Evolutionary conservation across 2,113 vertebrate genomes (phyloP).

Genomic region (Notechis scutatus): DNA sequence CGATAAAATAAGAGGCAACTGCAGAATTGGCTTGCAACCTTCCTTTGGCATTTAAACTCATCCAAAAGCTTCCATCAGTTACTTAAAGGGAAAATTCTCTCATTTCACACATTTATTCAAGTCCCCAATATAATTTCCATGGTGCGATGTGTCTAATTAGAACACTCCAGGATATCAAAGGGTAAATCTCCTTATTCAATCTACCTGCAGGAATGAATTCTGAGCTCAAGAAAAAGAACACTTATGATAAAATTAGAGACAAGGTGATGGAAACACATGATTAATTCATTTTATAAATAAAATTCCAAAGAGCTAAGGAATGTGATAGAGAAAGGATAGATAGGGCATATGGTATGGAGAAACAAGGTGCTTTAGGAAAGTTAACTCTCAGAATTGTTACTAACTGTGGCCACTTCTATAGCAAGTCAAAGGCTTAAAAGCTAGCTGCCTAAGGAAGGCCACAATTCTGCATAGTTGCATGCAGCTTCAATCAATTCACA

Average conservation of each 20-base stretch:
- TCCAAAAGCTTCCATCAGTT: not conserved
- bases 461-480: not conserved
- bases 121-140: not conserved
- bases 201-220: conserved; percentile 6
- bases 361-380: conserved; percentile 25
- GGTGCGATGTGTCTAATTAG: not conserved
- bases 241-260: not conserved
- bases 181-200: not conserved
- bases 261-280: not conserved
- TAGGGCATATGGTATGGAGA: conserved; percentile 15
- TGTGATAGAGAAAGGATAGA: conserved; percentile 8
- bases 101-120: not conserved
- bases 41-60: not conserved
- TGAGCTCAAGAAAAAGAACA: not conserved
- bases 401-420: not conserved
- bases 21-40: not conserved
- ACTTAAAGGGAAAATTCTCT: not conserved
- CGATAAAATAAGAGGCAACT: not conserved
- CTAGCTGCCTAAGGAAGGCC: conserved; percentile 5
- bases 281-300: not conserved
- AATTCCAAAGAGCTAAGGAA: not conserved
- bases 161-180: not conserved
- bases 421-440: conserved; percentile 14
- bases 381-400: not conserved
- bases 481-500: not conserved